Percentiles rank a stretch among this genome's conserved stretches.
phyloP scores from a whole-genome alignment of 2,888 invertebrate genomes.

The Andrena praecox region DNA sequence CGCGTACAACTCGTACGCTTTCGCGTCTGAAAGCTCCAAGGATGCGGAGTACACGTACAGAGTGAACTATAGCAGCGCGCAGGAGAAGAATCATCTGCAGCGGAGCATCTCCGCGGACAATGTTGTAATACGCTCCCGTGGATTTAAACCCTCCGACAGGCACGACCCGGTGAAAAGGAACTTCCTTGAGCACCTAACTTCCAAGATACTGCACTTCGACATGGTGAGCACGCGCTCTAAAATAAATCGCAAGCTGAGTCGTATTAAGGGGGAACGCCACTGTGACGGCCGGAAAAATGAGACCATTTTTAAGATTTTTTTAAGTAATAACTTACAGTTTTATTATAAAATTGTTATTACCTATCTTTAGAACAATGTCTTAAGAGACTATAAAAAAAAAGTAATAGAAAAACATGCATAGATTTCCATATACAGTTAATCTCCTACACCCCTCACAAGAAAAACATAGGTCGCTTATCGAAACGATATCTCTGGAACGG shows the following conservation, averaged over 20 bases:
- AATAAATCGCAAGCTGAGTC: neutral
- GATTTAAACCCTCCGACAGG: slow-evolving; percentile 94
- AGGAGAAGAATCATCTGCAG: slow-evolving; percentile 75
- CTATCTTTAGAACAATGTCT: no score
- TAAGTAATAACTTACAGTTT: no score
- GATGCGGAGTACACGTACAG: slow-evolving; percentile 76
- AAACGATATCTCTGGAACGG: no score
- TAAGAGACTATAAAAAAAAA: no score
- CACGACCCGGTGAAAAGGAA: slow-evolving; percentile 93
- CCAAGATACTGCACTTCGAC: slow-evolving; percentile 93
- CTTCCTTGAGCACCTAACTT: slow-evolving; percentile 92
- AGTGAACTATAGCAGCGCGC: slow-evolving; percentile 61
- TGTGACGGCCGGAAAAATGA: no score
- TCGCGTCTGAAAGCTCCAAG: slow-evolving; percentile 61
- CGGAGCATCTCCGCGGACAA: slow-evolving; percentile 82
- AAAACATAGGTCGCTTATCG: no score
- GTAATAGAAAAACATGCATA: no score
- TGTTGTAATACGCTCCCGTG: slow-evolving; percentile 86
- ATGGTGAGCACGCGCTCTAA: slow-evolving; percentile 86
- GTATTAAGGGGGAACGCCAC: no score
- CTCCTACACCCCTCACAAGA: no score
- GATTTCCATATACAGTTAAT: no score
- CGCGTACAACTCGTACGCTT: slow-evolving; percentile 68
- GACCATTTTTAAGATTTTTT: no score
- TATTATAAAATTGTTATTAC: no score